phyloP scores from a whole-genome alignment of 1,140 invertebrate species.

The Lasioglossum albipes region DNA sequence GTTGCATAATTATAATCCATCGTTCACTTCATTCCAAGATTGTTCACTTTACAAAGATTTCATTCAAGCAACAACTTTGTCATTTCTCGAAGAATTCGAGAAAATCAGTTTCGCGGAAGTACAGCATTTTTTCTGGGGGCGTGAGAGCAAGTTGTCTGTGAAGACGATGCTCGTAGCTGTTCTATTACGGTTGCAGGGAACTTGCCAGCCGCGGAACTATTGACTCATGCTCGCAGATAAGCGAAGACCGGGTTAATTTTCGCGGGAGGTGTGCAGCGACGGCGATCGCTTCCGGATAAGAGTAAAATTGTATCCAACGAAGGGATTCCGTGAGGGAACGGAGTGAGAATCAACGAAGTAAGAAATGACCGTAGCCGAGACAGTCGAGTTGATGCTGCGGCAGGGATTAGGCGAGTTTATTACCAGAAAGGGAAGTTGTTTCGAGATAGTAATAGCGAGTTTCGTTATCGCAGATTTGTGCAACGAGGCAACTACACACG shows the following conservation, averaged over 20 bases:
- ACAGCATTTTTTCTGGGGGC: too few species aligned
- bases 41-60: too few species aligned
- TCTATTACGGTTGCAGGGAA: too few species aligned
- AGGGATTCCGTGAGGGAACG: slow-evolving; percentile 45
- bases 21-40: too few species aligned
- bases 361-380: slow-evolving; percentile 58
- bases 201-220: neutral
- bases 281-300: slow-evolving; percentile 17
- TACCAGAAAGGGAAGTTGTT: slow-evolving; percentile 54
- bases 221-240: neutral
- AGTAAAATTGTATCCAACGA: slow-evolving; percentile 13
- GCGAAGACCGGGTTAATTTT: neutral
- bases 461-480: slow-evolving; percentile 60
- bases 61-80: too few species aligned
- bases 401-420: slow-evolving; percentile 64
- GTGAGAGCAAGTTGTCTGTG: too few species aligned
- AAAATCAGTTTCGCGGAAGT: too few species aligned
- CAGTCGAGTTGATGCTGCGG: slow-evolving; percentile 57
- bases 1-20: too few species aligned
- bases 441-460: slow-evolving; percentile 50
- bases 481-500: slow-evolving; percentile 50
- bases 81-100: too few species aligned
- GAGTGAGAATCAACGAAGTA: slow-evolving; percentile 61
- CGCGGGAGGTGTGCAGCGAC: neutral
- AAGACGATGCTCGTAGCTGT: too few species aligned